A percentile compares a stretch with the other conserved stretches of the same genome.
These are phyloP conservation scores for Heliangelus exortis DNA, from an alignment of 2,797 vertebrate genomes.

Conservation along the genomic window DNA sequence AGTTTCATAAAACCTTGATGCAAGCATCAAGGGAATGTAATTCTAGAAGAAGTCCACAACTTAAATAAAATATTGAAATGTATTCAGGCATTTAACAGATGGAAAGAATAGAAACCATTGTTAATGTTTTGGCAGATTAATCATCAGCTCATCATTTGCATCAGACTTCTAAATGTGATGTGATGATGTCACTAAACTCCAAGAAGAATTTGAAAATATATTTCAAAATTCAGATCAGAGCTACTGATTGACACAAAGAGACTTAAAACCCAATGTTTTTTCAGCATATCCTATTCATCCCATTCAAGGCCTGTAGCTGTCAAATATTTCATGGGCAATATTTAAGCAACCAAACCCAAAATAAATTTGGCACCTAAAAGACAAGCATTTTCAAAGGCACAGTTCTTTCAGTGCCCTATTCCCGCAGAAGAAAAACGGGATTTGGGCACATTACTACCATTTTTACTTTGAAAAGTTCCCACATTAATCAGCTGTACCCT, in stretches of 20 bases:
- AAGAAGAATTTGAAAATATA: neutral
- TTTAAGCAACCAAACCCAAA: neutral
- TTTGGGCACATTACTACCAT: neutral
- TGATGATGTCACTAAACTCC: neutral
- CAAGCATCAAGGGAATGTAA: conserved; percentile 29
- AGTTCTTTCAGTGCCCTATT: neutral
- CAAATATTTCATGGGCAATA: neutral
- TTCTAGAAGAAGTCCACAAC: conserved; percentile 27
- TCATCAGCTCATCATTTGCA: conserved; percentile 27
- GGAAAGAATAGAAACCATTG: conserved; percentile 34
- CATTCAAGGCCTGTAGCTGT: neutral
- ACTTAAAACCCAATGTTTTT: neutral
- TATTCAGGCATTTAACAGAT: conserved; percentile 52
- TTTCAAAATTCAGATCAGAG: conserved; percentile 30
- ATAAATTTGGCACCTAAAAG: neutral
- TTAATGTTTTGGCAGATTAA: conserved; percentile 35
- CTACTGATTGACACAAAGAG: conserved; percentile 30
- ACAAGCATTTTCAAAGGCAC: neutral
- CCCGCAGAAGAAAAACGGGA: neutral
- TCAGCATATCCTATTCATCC: neutral
- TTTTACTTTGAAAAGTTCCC: neutral
- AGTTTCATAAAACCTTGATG: neutral
- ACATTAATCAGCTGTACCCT: neutral
- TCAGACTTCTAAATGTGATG: conserved; percentile 38
- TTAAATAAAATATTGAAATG: conserved; percentile 54